Evolutionary conservation across 1,140 invertebrate species (phyloP).

Genomic region (Lasioglossum baleicum): DNA sequence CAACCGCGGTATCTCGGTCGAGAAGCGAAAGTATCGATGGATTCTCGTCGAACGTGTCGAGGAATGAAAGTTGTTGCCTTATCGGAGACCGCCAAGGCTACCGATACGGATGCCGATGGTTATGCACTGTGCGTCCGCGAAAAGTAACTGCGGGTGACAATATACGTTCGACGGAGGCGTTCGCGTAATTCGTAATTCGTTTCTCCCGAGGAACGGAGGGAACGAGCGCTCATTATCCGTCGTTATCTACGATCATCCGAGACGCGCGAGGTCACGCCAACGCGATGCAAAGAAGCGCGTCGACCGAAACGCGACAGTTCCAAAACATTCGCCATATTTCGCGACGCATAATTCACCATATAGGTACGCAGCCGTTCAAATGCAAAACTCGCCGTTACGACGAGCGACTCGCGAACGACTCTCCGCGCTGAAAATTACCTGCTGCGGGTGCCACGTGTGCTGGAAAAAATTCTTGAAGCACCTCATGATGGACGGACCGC

Average conservation of each 20-base stretch:
- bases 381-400: no score
- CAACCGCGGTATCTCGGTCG: neutral
- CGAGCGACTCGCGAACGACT: no score
- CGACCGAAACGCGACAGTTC: neutral
- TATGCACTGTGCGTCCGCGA: neutral
- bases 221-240: neutral
- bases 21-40: conserved; percentile 22
- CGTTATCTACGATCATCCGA: neutral
- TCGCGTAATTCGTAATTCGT: neutral
- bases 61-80: conserved; percentile 27
- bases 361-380: no score
- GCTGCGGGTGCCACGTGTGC: conserved; percentile 73
- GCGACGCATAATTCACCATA: no score
- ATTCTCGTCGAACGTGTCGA: neutral
- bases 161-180: no score
- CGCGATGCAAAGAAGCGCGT: neutral
- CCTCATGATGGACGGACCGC: conserved; percentile 59
- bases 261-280: neutral
- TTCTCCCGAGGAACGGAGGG: no score
- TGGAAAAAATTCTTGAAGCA: conserved; percentile 74
- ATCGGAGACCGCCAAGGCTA: conserved; percentile 8
- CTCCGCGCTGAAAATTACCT: conserved; percentile 55
- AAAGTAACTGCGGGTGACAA: neutral
- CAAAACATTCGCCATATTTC: neutral
- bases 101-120: neutral